A percentile compares a stretch with the other conserved stretches of the same genome.
phyloP scores from a whole-genome alignment of 2,113 vertebrate genomes.

The Lagenorhynchus albirostris region DNA sequence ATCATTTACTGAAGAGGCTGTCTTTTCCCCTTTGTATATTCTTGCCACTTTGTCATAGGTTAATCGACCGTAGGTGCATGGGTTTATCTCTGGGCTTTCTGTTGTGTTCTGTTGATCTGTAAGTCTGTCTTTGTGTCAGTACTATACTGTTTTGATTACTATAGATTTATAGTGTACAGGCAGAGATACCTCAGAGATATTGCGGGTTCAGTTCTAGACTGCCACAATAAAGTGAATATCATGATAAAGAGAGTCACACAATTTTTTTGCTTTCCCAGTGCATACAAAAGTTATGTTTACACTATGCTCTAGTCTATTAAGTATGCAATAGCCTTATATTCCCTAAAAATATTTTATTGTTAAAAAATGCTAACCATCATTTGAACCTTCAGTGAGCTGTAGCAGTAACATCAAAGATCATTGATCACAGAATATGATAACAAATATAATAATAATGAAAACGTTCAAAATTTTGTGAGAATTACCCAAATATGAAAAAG shows the following conservation, averaged over 20 bases:
- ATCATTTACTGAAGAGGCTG: background rate
- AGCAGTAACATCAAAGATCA: background rate
- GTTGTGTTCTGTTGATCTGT: background rate
- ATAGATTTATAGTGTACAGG: background rate
- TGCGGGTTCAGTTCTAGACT: background rate
- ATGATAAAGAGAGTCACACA: background rate
- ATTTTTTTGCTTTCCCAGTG: background rate
- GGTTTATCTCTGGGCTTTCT: background rate
- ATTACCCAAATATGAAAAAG: background rate
- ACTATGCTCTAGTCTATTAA: background rate
- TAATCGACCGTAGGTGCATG: background rate
- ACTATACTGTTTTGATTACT: background rate
- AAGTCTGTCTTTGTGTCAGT: background rate
- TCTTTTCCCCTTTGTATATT: background rate
- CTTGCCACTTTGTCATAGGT: accelerated
- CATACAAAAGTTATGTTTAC: background rate
- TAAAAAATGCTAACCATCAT: background rate
- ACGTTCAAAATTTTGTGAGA: background rate
- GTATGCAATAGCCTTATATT: background rate
- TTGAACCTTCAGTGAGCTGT: background rate
- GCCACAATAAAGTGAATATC: background rate
- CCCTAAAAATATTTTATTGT: background rate
- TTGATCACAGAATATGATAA: background rate
- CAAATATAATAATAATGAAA: background rate
- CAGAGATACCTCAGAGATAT: background rate